Conservation (phyloP, 2,888 invertebrate genomes). For the Meghimatium bilineatum region DNA sequence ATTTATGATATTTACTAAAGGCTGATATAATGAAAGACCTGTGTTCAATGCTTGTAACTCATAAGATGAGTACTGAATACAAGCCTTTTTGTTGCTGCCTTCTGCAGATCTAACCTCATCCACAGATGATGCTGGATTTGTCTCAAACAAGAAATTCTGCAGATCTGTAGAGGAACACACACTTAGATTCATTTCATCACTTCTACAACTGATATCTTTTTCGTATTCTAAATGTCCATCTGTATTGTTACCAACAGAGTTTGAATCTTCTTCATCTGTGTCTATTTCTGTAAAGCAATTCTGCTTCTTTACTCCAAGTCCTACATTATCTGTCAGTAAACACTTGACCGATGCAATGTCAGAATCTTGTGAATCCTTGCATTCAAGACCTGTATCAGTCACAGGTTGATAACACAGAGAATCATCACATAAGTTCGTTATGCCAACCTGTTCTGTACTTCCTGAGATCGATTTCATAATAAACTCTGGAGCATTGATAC, state of each 20-base stretch:
- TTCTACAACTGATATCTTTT: not conserved
- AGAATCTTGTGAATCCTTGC: not conserved
- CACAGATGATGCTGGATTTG: not conserved
- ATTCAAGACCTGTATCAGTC: not conserved
- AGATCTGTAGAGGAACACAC: not conserved
- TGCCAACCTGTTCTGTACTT: not conserved
- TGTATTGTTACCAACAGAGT: not conserved
- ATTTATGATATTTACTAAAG: too few relatives aligned
- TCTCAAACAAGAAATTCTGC: not conserved
- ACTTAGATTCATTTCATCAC: not conserved
- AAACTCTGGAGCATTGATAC: slow-evolving; percentile 23
- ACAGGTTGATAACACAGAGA: not conserved
- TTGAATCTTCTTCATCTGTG: not conserved
- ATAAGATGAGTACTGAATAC: slow-evolving; percentile 4
- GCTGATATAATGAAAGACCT: not conserved
- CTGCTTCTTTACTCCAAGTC: not conserved
- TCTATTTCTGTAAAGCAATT: not conserved
- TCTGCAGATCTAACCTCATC: not conserved
- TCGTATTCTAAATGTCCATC: not conserved
- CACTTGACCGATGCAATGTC: not conserved
- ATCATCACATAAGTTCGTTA: not conserved
- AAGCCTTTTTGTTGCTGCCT: not conserved
- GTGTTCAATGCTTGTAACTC: slow-evolving; percentile 4
- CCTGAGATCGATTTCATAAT: not conserved
- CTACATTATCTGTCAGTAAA: not conserved